A percentile compares a stretch with the other conserved stretches of the same genome.
Evolutionary conservation across 1,140 invertebrate genomes (phyloP).

Genomic region (Arctopsyche grandis): DNA sequence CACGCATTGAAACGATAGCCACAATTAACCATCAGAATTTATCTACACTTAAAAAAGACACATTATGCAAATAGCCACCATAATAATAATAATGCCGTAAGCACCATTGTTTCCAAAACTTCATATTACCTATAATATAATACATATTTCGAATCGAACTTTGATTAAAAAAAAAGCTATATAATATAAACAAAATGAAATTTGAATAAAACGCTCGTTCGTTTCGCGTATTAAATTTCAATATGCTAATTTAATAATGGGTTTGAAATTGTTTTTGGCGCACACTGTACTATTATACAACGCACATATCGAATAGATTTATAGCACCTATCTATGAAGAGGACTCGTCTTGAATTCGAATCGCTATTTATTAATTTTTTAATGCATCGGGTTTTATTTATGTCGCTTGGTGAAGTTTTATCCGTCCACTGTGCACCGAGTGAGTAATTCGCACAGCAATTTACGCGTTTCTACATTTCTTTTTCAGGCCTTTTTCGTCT

Average conservation of each 20-base stretch:
- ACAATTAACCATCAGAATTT: no score
- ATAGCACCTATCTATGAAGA: not conserved
- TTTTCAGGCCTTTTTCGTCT: no score
- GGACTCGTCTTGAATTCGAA: not conserved
- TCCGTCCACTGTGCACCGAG: no score
- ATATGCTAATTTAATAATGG: conserved; percentile 11
- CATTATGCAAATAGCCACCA: not conserved
- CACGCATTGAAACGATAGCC: no score
- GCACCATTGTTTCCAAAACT: conserved; percentile 2
- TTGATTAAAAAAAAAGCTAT: not conserved
- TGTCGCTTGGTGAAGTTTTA: no score
- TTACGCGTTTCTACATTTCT: no score
- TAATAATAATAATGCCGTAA: not conserved
- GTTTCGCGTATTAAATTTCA: conserved; percentile 17
- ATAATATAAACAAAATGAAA: conserved; percentile 15
- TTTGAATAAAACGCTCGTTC: conserved; percentile 17
- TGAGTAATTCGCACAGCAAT: no score
- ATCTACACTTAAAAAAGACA: not conserved
- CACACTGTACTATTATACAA: not conserved
- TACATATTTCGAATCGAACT: not conserved
- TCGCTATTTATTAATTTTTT: not conserved
- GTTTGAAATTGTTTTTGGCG: not conserved
- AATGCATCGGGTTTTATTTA: not conserved
- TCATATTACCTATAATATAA: not conserved
- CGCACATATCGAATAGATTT: conserved; percentile 23